phyloP scores from a whole-genome alignment of 2,888 invertebrate species.

The Poecilobothrus nobilitatus region DNA sequence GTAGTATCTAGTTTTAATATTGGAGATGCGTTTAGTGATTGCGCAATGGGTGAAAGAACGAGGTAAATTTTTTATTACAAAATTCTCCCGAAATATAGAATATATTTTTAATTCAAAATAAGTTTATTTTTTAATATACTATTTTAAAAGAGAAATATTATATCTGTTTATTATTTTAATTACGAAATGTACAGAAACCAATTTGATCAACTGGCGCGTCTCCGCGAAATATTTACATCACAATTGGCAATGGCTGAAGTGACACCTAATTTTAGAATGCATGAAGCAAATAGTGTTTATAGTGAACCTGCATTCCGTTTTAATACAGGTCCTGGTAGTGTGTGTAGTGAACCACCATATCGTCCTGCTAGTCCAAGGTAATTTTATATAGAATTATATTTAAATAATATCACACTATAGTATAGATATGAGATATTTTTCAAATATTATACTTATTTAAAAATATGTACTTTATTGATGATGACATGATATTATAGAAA shows the following conservation, averaged over 20 bases:
- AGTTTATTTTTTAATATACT: too few species aligned
- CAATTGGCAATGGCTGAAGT: conserved; percentile 67
- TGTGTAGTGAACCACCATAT: conserved; percentile 80
- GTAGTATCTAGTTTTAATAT: conserved; percentile 74
- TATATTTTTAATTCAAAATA: not conserved
- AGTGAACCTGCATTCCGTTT: conserved; percentile 44
- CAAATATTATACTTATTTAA: not conserved
- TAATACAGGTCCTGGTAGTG: conserved; percentile 60
- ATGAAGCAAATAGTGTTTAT: conserved; percentile 43
- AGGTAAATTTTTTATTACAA: conserved; percentile 30
- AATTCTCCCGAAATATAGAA: not conserved
- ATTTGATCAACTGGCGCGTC: conserved; percentile 71
- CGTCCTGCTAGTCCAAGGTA: conserved; percentile 46
- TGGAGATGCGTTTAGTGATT: conserved; percentile 45
- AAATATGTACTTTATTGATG: too few species aligned
- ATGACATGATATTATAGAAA: too few species aligned
- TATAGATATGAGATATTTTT: too few species aligned
- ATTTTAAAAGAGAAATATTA: not conserved
- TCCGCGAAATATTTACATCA: conserved; percentile 74
- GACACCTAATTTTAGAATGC: conserved; percentile 52
- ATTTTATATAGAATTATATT: conserved; percentile 16
- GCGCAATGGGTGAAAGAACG: conserved; percentile 41
- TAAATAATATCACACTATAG: not conserved
- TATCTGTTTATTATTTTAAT: not conserved
- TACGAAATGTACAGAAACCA: conserved; percentile 42